Percentiles rank a stretch among this genome's conserved stretches.
Conservation (phyloP, 2,797 vertebrate species). For the Malurus leucopterus region DNA sequence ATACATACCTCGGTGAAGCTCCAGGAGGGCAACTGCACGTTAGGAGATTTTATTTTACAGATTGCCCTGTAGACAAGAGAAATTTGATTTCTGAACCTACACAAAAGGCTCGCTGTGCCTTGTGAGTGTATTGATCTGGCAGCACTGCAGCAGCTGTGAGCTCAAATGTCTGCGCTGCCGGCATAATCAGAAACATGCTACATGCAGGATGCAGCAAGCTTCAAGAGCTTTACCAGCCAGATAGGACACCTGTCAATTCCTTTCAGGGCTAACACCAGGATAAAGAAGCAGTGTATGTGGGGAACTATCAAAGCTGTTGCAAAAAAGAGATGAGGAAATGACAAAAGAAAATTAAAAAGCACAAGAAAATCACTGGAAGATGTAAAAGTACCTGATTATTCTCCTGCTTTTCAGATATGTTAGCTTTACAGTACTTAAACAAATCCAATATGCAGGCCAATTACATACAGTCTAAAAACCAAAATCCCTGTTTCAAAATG, state of each 20-base stretch:
- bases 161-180: not conserved
- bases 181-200: constrained; percentile 33
- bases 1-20: not conserved
- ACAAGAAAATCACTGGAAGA: not conserved
- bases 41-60: constrained; percentile 11
- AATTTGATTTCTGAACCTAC: constrained; percentile 32
- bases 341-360: constrained; percentile 7
- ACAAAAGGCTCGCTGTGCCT: not conserved
- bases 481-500: constrained; percentile 11
- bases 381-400: not conserved
- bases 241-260: constrained; percentile 14
- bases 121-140: constrained; percentile 35
- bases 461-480: not conserved
- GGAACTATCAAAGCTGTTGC: not conserved
- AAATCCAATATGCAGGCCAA: not conserved
- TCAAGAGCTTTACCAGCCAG: constrained; percentile 27
- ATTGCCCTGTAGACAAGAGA: constrained; percentile 4
- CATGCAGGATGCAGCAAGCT: constrained; percentile 31
- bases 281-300: not conserved
- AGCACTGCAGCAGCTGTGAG: constrained; percentile 35
- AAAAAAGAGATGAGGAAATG: not conserved
- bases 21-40: not conserved
- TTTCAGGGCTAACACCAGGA: constrained; percentile 30
- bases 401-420: not conserved
- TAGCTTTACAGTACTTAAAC: not conserved